Conservation (phyloP, 1,140 invertebrate genomes). For the Drosophila kikkawai region DNA sequence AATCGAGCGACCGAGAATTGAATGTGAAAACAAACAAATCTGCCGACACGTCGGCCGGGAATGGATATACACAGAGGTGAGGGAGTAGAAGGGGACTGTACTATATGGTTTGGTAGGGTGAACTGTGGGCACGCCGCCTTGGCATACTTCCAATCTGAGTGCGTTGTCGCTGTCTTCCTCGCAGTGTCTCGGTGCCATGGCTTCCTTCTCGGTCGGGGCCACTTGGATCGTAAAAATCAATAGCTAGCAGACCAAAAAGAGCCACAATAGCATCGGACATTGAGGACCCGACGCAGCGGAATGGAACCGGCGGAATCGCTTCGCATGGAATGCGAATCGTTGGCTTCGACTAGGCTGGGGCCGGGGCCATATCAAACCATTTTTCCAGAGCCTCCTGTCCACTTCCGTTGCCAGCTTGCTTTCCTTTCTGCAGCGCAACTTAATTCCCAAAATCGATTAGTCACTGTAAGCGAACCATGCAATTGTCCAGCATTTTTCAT, state of each 20-base stretch:
- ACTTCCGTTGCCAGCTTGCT: slow-evolving; percentile 35
- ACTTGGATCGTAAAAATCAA: slow-evolving; percentile 64
- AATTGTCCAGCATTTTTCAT: slow-evolving; percentile 71
- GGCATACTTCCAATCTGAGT: slow-evolving; percentile 62
- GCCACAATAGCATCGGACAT: slow-evolving; percentile 44
- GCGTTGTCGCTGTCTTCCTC: slow-evolving; percentile 49
- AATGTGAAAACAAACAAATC: slow-evolving; percentile 69
- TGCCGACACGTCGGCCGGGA: slow-evolving; percentile 52
- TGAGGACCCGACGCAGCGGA: slow-evolving; percentile 47
- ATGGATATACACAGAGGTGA: not conserved
- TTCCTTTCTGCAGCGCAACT: slow-evolving; percentile 61
- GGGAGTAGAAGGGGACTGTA: not conserved
- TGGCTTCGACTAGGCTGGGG: slow-evolving; percentile 9
- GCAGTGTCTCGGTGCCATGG: slow-evolving; percentile 1
- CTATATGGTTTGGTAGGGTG: slow-evolving; percentile 12
- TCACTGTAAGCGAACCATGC: slow-evolving; percentile 76
- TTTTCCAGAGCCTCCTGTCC: slow-evolving; percentile 37
- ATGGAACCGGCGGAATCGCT: slow-evolving; percentile 41
- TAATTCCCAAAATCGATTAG: slow-evolving; percentile 78
- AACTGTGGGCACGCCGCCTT: slow-evolving; percentile 46
- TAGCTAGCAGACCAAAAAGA: slow-evolving; percentile 61
- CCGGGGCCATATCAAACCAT: slow-evolving; percentile 44
- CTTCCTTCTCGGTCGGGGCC: slow-evolving; percentile 23
- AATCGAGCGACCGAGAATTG: slow-evolving; percentile 52
- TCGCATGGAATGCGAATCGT: slow-evolving; percentile 19